A percentile compares a stretch with the other conserved stretches of the same genome.
Evolutionary conservation across 2,888 invertebrate species (phyloP).

Genomic region (Sphecodes monilicornis): DNA sequence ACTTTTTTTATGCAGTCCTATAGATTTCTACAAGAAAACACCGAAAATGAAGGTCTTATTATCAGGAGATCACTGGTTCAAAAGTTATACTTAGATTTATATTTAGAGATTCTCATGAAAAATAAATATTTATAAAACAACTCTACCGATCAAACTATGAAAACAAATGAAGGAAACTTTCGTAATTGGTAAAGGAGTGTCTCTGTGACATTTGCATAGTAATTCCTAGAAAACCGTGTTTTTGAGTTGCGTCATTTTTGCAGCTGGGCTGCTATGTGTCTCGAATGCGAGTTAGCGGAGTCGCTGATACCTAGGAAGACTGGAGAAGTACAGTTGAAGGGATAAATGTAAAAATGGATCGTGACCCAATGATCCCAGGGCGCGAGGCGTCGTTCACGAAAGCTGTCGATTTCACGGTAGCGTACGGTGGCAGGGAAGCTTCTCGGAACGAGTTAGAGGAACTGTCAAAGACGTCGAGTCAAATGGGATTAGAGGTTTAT

Average conservation of each 20-base stretch:
- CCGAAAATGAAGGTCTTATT: no score
- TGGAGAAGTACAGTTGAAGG: background rate
- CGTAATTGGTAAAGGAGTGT: no score
- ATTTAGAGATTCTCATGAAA: background rate
- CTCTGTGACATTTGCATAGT: background rate
- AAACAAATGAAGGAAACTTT: background rate
- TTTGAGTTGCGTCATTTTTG: no score
- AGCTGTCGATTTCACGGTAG: conserved; percentile 47
- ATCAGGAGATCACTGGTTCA: no score
- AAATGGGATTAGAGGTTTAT: conserved; percentile 60
- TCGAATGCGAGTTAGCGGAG: background rate
- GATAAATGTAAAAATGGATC: conserved; percentile 23
- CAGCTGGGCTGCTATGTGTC: background rate
- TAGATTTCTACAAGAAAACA: no score
- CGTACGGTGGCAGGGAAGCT: conserved; percentile 43
- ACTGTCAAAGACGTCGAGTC: conserved; percentile 68
- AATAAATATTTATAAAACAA: background rate
- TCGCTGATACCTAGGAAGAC: background rate
- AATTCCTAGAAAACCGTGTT: background rate
- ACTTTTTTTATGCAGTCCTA: no score
- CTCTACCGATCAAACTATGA: no score
- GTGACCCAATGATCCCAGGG: conserved; percentile 15
- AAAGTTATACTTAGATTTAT: no score
- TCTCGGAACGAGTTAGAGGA: conserved; percentile 64
- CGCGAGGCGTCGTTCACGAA: background rate